Conservation (phyloP, 2,113 vertebrate genomes). For the Syngnathus floridae region DNA sequence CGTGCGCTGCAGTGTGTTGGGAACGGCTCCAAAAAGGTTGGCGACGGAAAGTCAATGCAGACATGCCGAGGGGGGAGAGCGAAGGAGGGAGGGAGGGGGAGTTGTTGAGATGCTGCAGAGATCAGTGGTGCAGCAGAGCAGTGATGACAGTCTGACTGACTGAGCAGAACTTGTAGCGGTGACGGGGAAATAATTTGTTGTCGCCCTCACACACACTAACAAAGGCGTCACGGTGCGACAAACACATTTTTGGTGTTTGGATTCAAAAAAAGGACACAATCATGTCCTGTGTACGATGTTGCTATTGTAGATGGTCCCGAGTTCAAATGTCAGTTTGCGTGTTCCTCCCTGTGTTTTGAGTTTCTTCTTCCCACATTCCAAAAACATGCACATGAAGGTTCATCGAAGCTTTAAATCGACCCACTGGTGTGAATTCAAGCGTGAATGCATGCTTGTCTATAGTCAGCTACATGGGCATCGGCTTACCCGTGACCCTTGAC, state of each 20-base stretch:
- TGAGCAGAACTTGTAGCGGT: conserved; percentile 34
- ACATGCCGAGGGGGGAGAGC: not conserved
- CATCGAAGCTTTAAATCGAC: not conserved
- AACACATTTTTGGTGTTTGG: not conserved
- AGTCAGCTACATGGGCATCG: not conserved
- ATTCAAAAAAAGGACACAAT: not conserved
- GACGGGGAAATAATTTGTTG: conserved; percentile 35
- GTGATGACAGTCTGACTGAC: conserved; percentile 47
- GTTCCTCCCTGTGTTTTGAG: not conserved
- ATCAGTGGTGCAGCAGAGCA: conserved; percentile 39
- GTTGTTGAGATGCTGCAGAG: conserved; percentile 35
- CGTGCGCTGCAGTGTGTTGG: conserved; percentile 28
- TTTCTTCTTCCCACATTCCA: not conserved
- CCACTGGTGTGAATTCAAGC: not conserved
- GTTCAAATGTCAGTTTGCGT: not conserved
- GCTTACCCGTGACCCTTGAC: not conserved
- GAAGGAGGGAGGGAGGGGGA: conserved; percentile 13
- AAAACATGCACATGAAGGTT: not conserved
- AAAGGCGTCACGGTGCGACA: not conserved
- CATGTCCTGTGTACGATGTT: not conserved
- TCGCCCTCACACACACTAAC: not conserved
- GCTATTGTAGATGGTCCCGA: not conserved
- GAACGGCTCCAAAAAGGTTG: conserved; percentile 21
- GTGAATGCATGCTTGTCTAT: not conserved
- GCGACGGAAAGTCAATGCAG: conserved; percentile 24